Conservation (phyloP, 2,888 invertebrate genomes). For the Eristalis pertinax region DNA sequence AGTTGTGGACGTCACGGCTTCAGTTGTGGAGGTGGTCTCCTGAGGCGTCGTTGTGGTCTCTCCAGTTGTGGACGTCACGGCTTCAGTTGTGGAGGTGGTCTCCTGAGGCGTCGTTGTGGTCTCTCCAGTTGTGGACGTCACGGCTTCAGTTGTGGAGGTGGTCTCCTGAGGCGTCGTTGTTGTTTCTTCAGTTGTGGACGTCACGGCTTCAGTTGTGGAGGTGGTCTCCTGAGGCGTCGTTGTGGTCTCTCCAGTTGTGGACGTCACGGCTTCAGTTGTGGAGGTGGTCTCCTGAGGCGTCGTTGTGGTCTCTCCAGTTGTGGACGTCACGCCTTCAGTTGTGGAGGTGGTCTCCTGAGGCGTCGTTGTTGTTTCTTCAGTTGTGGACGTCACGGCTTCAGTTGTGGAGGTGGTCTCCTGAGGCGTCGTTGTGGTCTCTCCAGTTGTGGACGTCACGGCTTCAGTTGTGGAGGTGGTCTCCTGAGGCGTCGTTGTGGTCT, state of each 20-base stretch:
- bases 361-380: neutral
- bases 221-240: neutral
- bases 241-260: neutral
- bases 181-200: neutral
- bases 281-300: neutral
- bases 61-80: neutral
- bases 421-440: neutral
- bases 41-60: neutral
- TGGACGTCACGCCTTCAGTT: neutral
- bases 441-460: neutral
- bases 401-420: neutral
- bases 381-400: neutral
- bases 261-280: neutral
- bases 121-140: neutral
- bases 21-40: neutral
- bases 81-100: neutral
- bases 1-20: neutral
- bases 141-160: neutral
- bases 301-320: neutral
- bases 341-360: neutral
- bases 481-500: neutral
- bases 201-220: neutral
- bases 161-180: neutral
- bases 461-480: neutral
- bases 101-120: neutral